Evolutionary conservation across 2,113 vertebrate species (phyloP), one percentile per base, ranked within the genome.

Genomic region (Sula dactylatra): DNA sequence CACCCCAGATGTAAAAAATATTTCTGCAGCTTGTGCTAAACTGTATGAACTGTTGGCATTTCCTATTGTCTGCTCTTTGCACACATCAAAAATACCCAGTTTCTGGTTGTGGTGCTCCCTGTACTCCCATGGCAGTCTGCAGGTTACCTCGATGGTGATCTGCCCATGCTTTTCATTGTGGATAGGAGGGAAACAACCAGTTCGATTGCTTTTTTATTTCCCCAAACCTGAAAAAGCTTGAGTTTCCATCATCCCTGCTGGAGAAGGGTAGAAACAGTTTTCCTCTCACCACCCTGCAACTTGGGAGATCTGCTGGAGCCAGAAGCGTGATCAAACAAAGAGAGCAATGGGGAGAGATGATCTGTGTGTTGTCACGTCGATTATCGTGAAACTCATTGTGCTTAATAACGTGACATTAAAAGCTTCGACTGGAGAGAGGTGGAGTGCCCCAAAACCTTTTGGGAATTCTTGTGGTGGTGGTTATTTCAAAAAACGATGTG

Each of bases 351-450:
- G 22, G 25, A 67, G 54, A 66, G 45, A 61, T 12, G 6, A 54
- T 45, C 62, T 11, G 3, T 55, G 54, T 58, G 62, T 55, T 69
- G 34, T 61, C 62, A 29, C 1, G 0, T 45, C 11, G 0, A 7
- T 91, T 73, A 7, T 24, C 2, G 0, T 27, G 36, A 77, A 72
- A 65, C 29, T 67, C 31, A 7, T 50, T 67, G 27, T 52, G 34
- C 31, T 76, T 79, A 49, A 44, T 49, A 82, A n/a, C 17, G 31
- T 24, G 36, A 8, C 32, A 40, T 85, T 80, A 36, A 80, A 76
- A 69, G 17, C 49, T 84, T 66, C 7, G 8, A 10, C 17, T 67
- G 36, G 26, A 65, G 21, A 67, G 77, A 38, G 71, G 14, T 38
- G 9, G 8, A 81, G 14, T 61, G 45, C 47, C 24, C 52, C 47